These are phyloP conservation scores for Drosophila tsacasi DNA, from an alignment of 1,140 invertebrate species.

Conservation along the genomic window DNA sequence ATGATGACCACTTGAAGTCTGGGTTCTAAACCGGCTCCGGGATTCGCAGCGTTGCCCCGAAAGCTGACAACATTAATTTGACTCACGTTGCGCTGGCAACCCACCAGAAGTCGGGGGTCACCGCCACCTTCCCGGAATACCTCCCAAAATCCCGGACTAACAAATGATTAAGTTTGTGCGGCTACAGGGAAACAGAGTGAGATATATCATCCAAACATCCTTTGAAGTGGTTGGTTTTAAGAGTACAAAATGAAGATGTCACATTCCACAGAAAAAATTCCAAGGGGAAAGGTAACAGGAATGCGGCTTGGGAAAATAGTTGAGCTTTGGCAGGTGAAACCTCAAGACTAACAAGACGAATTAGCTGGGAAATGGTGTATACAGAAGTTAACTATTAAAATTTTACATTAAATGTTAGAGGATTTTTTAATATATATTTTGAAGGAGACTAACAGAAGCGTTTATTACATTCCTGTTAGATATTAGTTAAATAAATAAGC, in stretches of 20 bases:
- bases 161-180: conserved; percentile 48
- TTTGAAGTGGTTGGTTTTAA: conserved; percentile 31
- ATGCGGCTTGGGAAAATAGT: conserved; percentile 18
- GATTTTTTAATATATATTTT: not conserved
- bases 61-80: conserved; percentile 67
- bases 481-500: no score
- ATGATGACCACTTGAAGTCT: conserved; percentile 53
- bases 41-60: conserved; percentile 5
- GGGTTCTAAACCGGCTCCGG: conserved; percentile 32
- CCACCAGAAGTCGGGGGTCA: conserved; percentile 11
- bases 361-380: not conserved
- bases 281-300: not conserved
- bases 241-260: conserved; percentile 30
- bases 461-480: not conserved
- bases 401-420: not conserved
- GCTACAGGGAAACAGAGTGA: conserved; percentile 16
- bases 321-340: conserved; percentile 11
- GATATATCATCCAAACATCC: conserved; percentile 14
- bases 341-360: not conserved
- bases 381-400: not conserved
- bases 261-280: conserved; percentile 15
- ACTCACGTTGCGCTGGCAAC: conserved; percentile 55
- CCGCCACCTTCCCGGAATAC: conserved; percentile 12
- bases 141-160: conserved; percentile 35
- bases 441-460: not conserved